These are phyloP conservation scores for Austrofundulus limnaeus DNA, from an alignment of 2,113 vertebrate species.

Conservation along the genomic window DNA sequence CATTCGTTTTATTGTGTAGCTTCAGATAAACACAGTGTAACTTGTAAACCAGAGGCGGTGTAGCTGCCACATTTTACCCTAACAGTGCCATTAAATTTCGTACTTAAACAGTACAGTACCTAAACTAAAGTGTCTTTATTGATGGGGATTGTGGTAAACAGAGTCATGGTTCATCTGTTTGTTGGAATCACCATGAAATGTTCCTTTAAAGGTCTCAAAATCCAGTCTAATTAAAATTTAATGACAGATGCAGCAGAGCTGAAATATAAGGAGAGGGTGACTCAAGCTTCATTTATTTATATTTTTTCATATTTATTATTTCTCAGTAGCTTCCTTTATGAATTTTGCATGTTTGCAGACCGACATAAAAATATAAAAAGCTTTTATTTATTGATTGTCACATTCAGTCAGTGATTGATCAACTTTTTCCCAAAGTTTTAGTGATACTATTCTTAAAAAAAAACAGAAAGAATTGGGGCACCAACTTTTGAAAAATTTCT, in stretches of 20 bases:
- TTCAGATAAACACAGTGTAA: slow-evolving; percentile 5
- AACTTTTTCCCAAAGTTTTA: not conserved
- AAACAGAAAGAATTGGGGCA: not conserved
- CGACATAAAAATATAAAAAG: not conserved
- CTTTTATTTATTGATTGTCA: slow-evolving; percentile 5
- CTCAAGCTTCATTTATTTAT: slow-evolving; percentile 9
- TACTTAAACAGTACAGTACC: too few species aligned
- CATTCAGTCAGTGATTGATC: not conserved
- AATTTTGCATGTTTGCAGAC: not conserved
- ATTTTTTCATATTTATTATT: not conserved
- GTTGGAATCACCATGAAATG: slow-evolving; percentile 6
- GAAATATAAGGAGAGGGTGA: slow-evolving; percentile 3
- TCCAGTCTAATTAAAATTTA: slow-evolving; percentile 43
- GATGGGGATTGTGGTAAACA: slow-evolving; percentile 18
- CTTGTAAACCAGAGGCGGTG: not conserved
- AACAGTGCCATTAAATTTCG: not conserved
- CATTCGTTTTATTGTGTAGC: not conserved
- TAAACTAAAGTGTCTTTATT: slow-evolving; percentile 25
- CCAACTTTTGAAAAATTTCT: slow-evolving; percentile 26
- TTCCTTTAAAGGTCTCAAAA: slow-evolving; percentile 20
- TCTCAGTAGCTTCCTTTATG: not conserved
- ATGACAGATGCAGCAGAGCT: slow-evolving; percentile 21
- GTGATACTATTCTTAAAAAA: not conserved
- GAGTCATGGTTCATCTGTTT: slow-evolving; percentile 21
- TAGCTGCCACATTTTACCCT: not conserved